A percentile compares a stretch with the other conserved stretches of the same genome.
phyloP scores from a whole-genome alignment of 2,113 vertebrate genomes.

The Amia ocellicauda region DNA sequence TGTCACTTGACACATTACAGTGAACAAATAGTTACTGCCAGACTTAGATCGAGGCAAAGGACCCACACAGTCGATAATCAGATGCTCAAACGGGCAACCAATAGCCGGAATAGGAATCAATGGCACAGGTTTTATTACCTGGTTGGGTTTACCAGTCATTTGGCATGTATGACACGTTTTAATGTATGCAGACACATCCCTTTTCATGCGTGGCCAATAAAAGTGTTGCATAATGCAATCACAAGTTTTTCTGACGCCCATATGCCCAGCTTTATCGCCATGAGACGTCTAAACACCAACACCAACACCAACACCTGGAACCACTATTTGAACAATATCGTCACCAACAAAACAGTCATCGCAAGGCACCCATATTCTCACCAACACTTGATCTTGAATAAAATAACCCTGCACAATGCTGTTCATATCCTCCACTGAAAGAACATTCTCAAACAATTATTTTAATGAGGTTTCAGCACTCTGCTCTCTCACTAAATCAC shows the following conservation, averaged over 20 bases:
- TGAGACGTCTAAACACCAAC: no score
- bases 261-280: no score
- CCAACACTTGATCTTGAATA: not conserved
- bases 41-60: slow-evolving; percentile 11
- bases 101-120: no score
- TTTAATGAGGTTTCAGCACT: not conserved
- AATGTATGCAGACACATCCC: no score
- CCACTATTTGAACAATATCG: slow-evolving; percentile 5
- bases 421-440: not conserved
- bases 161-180: no score
- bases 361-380: not conserved
- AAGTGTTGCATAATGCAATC: no score
- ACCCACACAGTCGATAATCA: slow-evolving; percentile 18
- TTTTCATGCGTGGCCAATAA: no score
- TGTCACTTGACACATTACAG: slow-evolving; percentile 14
- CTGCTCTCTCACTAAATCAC: no score
- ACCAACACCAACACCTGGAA: no score
- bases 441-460: not conserved
- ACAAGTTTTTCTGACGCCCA: no score
- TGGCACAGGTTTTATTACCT: no score
- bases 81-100: slow-evolving; percentile 26
- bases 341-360: not conserved
- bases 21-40: not conserved
- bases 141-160: no score
- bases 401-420: not conserved